A percentile compares a stretch with the other conserved stretches of the same genome.
These are phyloP conservation scores for Sus scrofa DNA, from an alignment of 2,113 vertebrate species.

Conservation along the genomic window T2T-Sscrofa CM000812.6:183967001-183967500, in stretches of 20 bases:
- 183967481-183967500: neutral
- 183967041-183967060: neutral
- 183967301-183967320: accelerated
- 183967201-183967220: neutral
- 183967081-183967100: neutral
- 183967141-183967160: neutral
- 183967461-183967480: neutral
- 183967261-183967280: neutral
- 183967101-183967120: neutral
- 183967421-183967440: neutral
- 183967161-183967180: neutral
- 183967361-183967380: neutral
- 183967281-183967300: neutral
- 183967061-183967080: neutral
- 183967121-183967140: neutral
- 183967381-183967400: neutral
- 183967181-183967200: neutral
- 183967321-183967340: neutral
- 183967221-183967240: neutral
- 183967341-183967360: neutral
- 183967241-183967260: neutral
- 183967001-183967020: neutral
- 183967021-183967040: neutral
- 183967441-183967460: neutral
- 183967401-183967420: neutral